Evolutionary conservation across 2,797 vertebrate species (phyloP).

Genomic region (Rhinoraja longicauda): DNA sequence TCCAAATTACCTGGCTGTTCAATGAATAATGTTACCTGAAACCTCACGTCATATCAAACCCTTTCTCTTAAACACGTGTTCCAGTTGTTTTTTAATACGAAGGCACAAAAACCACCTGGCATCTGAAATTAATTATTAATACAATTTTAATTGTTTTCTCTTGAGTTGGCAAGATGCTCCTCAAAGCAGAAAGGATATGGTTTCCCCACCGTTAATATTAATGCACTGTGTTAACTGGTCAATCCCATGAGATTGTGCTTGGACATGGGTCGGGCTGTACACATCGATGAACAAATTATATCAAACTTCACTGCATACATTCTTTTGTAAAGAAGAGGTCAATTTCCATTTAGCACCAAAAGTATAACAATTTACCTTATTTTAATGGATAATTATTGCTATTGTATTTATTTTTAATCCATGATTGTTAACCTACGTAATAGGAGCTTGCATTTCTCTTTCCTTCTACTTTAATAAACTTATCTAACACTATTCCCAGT

Average conservation of each 20-base stretch:
- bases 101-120: constrained; percentile 35
- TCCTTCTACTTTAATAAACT: neutral
- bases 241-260: constrained; percentile 21
- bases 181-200: neutral
- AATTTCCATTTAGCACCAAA: neutral
- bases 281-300: neutral
- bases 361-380: neutral
- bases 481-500: neutral
- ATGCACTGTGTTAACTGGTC: constrained; percentile 12
- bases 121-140: constrained; percentile 26
- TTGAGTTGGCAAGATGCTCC: constrained; percentile 33
- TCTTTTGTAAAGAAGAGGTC: neutral
- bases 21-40: constrained; percentile 5
- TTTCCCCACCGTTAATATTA: constrained; percentile 27
- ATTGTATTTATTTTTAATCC: constrained; percentile 19
- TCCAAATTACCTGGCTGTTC: neutral
- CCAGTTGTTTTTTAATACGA: constrained; percentile 41
- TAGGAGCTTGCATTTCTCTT: neutral
- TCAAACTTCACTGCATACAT: neutral
- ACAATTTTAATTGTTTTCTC: constrained; percentile 30
- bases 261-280: neutral
- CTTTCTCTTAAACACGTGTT: constrained; percentile 33
- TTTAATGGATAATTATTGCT: constrained; percentile 6
- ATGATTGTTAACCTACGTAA: neutral
- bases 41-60: neutral